Conservation (phyloP, 1,140 invertebrate genomes). For the Rhynchophorus ferrugineus region DNA sequence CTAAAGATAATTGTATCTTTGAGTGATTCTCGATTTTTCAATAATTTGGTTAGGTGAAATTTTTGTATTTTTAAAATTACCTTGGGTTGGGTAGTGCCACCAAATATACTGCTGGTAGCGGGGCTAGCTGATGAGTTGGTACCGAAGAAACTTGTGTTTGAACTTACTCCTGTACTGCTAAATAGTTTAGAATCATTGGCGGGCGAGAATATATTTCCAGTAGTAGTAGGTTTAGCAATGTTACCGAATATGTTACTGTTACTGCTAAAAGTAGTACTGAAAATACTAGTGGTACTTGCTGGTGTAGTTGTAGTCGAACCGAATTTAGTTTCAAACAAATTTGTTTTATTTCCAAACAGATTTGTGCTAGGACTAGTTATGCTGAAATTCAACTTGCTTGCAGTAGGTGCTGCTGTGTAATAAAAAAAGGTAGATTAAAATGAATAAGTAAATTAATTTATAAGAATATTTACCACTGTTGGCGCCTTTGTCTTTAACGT, state of each 20-base stretch:
- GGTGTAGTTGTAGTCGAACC: neutral
- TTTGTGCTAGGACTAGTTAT: neutral
- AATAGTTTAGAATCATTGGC: neutral
- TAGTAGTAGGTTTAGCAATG: neutral
- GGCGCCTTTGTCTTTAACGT: neutral
- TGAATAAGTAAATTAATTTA: too few species aligned
- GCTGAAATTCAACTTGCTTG: neutral
- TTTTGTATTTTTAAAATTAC: neutral
- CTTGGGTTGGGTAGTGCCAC: neutral
- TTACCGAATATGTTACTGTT: constrained; percentile 7
- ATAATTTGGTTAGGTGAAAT: too few species aligned
- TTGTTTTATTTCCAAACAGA: neutral
- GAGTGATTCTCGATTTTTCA: too few species aligned
- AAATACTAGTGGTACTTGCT: constrained; percentile 3
- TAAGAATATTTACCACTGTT: too few species aligned
- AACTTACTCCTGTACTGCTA: constrained; percentile 3
- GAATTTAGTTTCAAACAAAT: neutral
- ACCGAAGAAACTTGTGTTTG: constrained; percentile 1
- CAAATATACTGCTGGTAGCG: constrained; percentile 11
- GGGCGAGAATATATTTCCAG: constrained; percentile 7
- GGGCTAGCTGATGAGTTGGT: neutral
- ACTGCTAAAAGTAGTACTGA: constrained; percentile 14
- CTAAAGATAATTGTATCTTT: too few species aligned
- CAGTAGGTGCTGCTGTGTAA: too few species aligned
- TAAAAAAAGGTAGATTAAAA: too few species aligned